phyloP scores from a whole-genome alignment of 2,113 vertebrate genomes.

The Shinisaurus crocodilurus region DNA sequence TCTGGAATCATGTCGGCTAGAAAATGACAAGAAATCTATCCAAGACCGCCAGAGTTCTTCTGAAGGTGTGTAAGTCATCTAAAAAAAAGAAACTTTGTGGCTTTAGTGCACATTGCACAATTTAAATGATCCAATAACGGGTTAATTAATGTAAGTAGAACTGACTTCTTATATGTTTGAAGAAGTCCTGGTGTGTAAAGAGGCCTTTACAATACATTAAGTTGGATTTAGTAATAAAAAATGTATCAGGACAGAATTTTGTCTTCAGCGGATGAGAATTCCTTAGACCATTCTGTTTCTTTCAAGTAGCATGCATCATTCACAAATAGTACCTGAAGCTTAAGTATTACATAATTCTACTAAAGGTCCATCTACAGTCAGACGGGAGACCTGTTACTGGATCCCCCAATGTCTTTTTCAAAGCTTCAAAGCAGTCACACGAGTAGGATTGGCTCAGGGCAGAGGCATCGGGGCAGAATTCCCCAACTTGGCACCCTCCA shows the following conservation, averaged over 20 bases:
- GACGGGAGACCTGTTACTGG: background rate
- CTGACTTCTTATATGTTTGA: background rate
- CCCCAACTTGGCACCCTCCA: too few relatives aligned
- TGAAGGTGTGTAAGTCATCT: background rate
- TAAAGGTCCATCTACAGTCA: background rate
- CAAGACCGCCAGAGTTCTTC: background rate
- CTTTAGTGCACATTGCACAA: background rate
- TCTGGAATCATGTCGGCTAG: background rate
- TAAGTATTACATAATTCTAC: background rate
- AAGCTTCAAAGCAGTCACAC: background rate
- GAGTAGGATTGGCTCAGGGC: background rate
- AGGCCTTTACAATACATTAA: background rate
- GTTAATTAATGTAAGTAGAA: background rate
- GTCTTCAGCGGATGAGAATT: too few relatives aligned
- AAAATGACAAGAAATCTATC: background rate
- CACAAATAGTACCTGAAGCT: background rate
- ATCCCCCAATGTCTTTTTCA: background rate
- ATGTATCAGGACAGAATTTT: too few relatives aligned
- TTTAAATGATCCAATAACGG: background rate
- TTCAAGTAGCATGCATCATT: background rate
- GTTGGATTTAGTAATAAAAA: too few relatives aligned
- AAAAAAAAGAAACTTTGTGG: background rate
- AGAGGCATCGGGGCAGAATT: too few relatives aligned
- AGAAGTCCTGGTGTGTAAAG: background rate
- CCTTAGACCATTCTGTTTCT: background rate